Evolutionary conservation across 1,140 invertebrate species (phyloP), one percentile per base, ranked within the genome.

Genomic region (Hydropsyche tenuis): DNA sequence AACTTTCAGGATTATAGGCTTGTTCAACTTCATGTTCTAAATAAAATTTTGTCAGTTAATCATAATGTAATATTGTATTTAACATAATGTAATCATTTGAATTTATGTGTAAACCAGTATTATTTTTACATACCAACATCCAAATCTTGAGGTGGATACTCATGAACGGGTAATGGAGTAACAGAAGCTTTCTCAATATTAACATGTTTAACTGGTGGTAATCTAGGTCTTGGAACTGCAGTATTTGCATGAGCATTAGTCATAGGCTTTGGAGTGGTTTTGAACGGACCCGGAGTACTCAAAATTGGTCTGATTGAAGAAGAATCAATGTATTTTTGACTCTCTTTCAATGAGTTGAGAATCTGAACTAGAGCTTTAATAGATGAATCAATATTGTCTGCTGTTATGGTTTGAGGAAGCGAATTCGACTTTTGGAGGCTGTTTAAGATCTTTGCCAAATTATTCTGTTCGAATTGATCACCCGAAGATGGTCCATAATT

Each of bases 351-450:
- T 46, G 88, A 87, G 63, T 89, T 88, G 1, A 93, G 79, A 42
- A 93, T 92, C 78, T 90, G 89, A 9, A 93, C 86, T 16, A 94
- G 81, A 0, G 92, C 93, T 79, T 88, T 89, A 30, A 94, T 92
- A 48, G 91, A 93, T 46, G 89, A 89, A 72, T 92, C 91, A 25
- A 94, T 88, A 78, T 94, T 94, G 70, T 92, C 89, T 42, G 88
- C 86, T 23, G 89, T 93, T 1, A 94, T 84, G 11, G 87, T 90
- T 74, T 93, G 89, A 0, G 92, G 92, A 60, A 94, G 81, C 37
- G 89, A 88, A 81, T 93, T 92, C 72, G 88, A 89, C 3, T 90
- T 82, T 78, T 92, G 91, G 3, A 93, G 83, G 48, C 90, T 89
- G 76, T 88, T 88, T 12, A 91, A 78, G 25, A 91, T 83, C 60